Percentiles rank a stretch among this genome's conserved stretches.
These are phyloP conservation scores for Pristionchus pacificus DNA, from an alignment of 1,140 invertebrate genomes.

Conservation along the genomic window DNA sequence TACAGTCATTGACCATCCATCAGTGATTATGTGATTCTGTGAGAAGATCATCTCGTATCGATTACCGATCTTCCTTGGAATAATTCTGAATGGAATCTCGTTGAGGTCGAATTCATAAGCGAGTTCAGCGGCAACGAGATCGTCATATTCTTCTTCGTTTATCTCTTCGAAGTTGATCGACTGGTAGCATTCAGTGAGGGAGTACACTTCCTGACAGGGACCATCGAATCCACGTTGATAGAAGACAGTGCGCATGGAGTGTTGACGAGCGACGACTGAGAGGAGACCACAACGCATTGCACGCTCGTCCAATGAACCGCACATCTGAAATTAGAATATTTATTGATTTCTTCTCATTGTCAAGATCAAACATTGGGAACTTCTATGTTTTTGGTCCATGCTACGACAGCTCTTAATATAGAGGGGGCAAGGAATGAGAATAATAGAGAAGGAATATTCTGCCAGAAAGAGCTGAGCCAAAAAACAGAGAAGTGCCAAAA, in stretches of 20 bases:
- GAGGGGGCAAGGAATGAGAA: too few relatives aligned
- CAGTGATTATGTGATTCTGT: slow-evolving; percentile 51
- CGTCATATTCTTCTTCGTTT: slow-evolving; percentile 1
- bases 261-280: slow-evolving; percentile 36
- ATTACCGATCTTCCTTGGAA: not conserved
- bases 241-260: slow-evolving; percentile 38
- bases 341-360: too few relatives aligned
- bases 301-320: slow-evolving; percentile 23
- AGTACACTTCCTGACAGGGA: slow-evolving; percentile 36
- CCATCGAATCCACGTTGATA: not conserved
- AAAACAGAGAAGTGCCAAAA: too few relatives aligned
- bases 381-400: too few relatives aligned
- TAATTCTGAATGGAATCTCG: slow-evolving; percentile 2
- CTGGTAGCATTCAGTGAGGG: slow-evolving; percentile 37
- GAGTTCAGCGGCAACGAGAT: not conserved
- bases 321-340: too few relatives aligned
- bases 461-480: too few relatives aligned
- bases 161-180: slow-evolving; percentile 1
- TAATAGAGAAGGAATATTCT: too few relatives aligned
- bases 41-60: slow-evolving; percentile 30
- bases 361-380: too few relatives aligned
- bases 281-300: slow-evolving; percentile 19
- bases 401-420: too few relatives aligned
- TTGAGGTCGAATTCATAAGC: slow-evolving; percentile 4
- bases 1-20: slow-evolving; percentile 53